Conservation (phyloP, 1,140 invertebrate species). For the Calliphora vicina region DNA sequence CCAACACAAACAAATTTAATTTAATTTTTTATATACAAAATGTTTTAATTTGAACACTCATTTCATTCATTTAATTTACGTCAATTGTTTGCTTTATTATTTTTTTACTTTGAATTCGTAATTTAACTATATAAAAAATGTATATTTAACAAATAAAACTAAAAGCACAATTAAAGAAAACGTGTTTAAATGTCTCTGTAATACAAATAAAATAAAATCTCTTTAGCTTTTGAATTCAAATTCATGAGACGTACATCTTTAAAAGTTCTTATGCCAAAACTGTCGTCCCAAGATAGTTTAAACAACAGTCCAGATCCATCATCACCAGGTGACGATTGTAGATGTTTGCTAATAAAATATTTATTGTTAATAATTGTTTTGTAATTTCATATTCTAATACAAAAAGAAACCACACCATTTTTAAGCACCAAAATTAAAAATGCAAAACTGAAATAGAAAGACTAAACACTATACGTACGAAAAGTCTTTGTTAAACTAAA, state of each 20-base stretch:
- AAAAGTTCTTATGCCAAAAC: conserved; percentile 64
- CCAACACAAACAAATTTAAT: not conserved
- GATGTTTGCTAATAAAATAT: conserved; percentile 21
- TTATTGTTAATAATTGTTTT: conserved; percentile 14
- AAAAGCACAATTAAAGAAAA: not conserved
- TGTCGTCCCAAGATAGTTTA: conserved; percentile 66
- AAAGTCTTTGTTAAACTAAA: not conserved
- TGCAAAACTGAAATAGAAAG: not conserved
- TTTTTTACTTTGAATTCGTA: not conserved
- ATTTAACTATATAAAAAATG: not conserved
- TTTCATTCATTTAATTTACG: not conserved
- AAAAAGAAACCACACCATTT: not conserved
- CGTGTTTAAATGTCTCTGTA: not conserved
- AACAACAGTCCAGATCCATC: conserved; percentile 66
- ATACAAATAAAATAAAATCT: not conserved
- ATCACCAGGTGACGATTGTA: conserved; percentile 63
- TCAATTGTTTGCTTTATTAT: conserved; percentile 10
- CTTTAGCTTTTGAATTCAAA: conserved; percentile 41
- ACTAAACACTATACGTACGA: not conserved
- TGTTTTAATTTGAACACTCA: not conserved
- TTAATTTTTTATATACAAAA: not conserved
- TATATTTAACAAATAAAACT: not conserved
- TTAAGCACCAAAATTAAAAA: not conserved
- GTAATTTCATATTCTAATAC: not conserved
- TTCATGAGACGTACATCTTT: conserved; percentile 58